Base-by-base conservation (phyloP, 2,113 vertebrate species). In the Murina feae region DNA sequence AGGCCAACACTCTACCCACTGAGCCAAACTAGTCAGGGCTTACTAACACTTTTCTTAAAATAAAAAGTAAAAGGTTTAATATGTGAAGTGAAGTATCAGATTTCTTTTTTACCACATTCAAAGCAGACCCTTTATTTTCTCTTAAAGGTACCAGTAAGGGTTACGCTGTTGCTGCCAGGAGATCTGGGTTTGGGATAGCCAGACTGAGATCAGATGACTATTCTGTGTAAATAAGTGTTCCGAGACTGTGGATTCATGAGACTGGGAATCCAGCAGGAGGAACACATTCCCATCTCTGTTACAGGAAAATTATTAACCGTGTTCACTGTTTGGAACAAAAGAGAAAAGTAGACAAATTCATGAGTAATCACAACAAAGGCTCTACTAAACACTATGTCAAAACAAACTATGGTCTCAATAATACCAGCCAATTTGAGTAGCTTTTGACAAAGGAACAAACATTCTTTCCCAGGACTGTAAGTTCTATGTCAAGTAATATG, bases 171-270 rank as follows among this genome's bases (percentile, higher is more conserved):
- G 18, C 51, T 93, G 75, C 85, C 80, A 83, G 89, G 30, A 89
- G 69, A 47, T 82, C 83, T 90, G 81, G 86, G 53, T 86, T 76
- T 85, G 81, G 69, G 78, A 95, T 88, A 94, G 94, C 94, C 82
- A 89, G 69, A 95, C 32, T 32, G 42, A 96, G n/a, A 37, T 96
- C 85, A 91, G 74, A 88, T 93, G 63, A 95, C 97, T 86, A 21
- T 72, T 95, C 49, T 76, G 37, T 71, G 90, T 86, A 95, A 95
- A 53, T 16, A 80, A 90, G 89, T 47, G 2, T 91, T 85, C 87
- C 2, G 1, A 91, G 95, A 88, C 11, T 84, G 11, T 44, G 63
- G 94, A 96, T 86, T 91, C 71, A 79, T 74, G 32, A 87, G 28
- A 42, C 28, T 49, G 25, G n/a, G 32, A 37, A 78, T 87, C 92